Conservation (phyloP, 2,113 vertebrate genomes). For the Burhinus oedicnemus region DNA sequence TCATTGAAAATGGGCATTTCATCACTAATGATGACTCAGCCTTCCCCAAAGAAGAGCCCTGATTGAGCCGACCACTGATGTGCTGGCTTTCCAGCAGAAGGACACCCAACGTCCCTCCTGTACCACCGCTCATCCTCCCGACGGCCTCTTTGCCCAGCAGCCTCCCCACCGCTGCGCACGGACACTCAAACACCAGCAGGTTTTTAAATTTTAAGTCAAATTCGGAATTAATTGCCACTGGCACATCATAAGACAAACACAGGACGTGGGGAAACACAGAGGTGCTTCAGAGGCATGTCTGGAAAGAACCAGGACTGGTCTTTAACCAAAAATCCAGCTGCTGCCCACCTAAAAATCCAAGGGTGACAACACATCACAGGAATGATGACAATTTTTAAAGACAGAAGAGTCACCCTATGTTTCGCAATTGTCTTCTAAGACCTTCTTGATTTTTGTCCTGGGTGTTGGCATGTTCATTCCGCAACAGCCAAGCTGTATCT, state of each 20-base stretch:
- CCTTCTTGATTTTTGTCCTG: neutral
- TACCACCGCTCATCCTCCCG: neutral
- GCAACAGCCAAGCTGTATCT: neutral
- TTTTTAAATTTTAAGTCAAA: neutral
- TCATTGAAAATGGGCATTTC: neutral
- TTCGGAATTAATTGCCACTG: neutral
- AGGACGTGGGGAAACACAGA: neutral
- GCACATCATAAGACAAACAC: neutral
- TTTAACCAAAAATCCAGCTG: neutral
- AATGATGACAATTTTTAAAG: neutral
- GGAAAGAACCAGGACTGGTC: neutral
- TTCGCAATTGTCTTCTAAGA: neutral
- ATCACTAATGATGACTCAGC: neutral
- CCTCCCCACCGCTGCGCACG: neutral
- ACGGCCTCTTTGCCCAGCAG: neutral
- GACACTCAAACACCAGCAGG: neutral
- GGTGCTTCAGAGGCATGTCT: neutral
- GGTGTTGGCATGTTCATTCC: neutral
- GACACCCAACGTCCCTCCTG: neutral
- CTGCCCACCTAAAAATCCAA: neutral
- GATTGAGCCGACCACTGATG: neutral
- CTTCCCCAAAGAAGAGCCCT: neutral
- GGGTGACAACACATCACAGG: neutral
- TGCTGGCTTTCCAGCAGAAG: neutral
- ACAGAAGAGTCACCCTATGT: neutral